Percentiles rank a stretch among this genome's conserved stretches.
Evolutionary conservation across 2,797 vertebrate genomes (phyloP).

Genomic region (Spinibarbus caldwelli): DNA sequence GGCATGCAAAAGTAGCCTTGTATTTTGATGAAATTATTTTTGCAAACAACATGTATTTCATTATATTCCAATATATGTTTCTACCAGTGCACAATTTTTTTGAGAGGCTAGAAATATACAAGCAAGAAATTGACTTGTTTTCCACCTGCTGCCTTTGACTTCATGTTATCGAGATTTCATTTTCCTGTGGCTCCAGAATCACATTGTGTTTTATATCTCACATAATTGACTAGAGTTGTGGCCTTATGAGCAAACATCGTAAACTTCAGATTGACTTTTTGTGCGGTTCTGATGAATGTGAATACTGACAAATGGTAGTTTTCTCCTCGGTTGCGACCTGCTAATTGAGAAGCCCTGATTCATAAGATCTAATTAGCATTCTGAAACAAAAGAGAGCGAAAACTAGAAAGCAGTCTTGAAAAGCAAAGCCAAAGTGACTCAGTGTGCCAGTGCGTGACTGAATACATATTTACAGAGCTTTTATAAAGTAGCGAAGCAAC

Average conservation of each 20-base stretch:
- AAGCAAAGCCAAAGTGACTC: conserved; percentile 9
- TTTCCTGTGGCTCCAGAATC: neutral
- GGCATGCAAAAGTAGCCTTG: neutral
- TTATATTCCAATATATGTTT: neutral
- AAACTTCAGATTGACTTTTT: neutral
- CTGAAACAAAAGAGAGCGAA: neutral
- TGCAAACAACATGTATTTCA: neutral
- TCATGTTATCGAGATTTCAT: neutral
- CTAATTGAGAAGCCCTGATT: conserved; percentile 8
- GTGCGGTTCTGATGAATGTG: neutral
- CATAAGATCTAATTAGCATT: conserved; percentile 19
- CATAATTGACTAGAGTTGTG: neutral
- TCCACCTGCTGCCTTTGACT: neutral
- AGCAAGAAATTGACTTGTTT: conserved; percentile 6
- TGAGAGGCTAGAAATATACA: no score
- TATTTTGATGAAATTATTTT: neutral
- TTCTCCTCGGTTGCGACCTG: neutral
- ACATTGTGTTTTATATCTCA: neutral
- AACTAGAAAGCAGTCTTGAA: neutral
- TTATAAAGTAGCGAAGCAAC: neutral
- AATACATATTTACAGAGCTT: conserved; percentile 24
- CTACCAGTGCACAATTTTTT: neutral
- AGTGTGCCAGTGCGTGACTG: neutral
- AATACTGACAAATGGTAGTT: conserved; percentile 7
- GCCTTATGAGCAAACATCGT: neutral